Conservation (phyloP, 2,113 vertebrate species). For the Ariopsis seemanni region DNA sequence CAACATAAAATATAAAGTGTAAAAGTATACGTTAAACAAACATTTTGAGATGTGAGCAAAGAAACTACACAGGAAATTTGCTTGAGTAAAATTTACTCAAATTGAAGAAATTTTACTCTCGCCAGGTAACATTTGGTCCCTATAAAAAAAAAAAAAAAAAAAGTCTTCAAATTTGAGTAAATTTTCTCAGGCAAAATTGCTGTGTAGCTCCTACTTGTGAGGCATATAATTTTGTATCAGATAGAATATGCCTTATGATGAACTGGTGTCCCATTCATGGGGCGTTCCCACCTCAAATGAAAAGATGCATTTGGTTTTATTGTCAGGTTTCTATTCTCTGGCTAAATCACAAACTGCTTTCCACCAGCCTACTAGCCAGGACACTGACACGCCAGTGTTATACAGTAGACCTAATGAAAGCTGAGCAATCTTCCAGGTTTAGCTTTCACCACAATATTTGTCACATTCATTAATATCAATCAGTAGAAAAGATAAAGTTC, state of each 20-base stretch:
- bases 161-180: no score
- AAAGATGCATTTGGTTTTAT: background rate
- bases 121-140: no score
- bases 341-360: background rate
- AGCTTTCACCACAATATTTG: background rate
- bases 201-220: background rate
- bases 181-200: no score
- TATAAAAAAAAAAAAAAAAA: no score
- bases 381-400: background rate
- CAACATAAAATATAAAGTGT: background rate
- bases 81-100: no score
- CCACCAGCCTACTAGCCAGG: background rate
- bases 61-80: background rate
- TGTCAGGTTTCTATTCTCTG: background rate
- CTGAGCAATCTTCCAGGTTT: background rate
- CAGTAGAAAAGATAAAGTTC: background rate
- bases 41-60: background rate
- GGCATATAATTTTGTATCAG: background rate
- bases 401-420: background rate
- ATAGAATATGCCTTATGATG: background rate
- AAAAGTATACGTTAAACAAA: background rate
- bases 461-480: background rate
- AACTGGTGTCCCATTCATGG: background rate
- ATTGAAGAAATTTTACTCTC: no score
- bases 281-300: background rate